Conservation (phyloP, 2,113 vertebrate genomes). For the Platichthys flesus region DNA sequence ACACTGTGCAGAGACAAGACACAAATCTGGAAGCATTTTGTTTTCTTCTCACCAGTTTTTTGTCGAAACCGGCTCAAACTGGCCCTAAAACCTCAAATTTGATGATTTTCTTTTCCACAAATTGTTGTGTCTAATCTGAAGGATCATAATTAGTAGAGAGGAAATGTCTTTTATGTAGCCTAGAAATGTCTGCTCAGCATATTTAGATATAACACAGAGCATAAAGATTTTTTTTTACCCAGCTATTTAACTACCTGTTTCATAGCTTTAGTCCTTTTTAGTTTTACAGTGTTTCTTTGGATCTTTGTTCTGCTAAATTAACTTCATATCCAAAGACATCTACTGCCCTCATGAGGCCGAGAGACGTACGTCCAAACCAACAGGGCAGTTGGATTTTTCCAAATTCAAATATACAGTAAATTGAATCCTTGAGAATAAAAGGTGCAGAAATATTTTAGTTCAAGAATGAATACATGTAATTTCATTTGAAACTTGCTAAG, state of each 20-base stretch:
- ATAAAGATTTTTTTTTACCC: not conserved
- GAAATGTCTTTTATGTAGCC: not conserved
- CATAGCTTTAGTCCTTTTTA: constrained; percentile 36
- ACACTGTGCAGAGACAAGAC: constrained; percentile 61
- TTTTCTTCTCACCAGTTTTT: constrained; percentile 10
- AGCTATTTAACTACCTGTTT: constrained; percentile 1
- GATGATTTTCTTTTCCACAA: not conserved
- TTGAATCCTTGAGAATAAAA: too few relatives aligned
- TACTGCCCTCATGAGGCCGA: constrained; percentile 76
- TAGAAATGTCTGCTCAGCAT: constrained; percentile 38
- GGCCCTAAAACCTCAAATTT: constrained; percentile 16
- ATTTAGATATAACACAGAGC: constrained; percentile 35
- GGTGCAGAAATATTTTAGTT: too few relatives aligned
- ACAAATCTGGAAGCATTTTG: constrained; percentile 49
- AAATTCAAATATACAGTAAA: too few relatives aligned
- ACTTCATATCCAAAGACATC: constrained; percentile 28
- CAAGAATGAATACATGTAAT: too few relatives aligned
- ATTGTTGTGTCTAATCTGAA: constrained; percentile 27
- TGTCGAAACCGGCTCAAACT: constrained; percentile 27
- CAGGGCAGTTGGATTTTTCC: too few relatives aligned
- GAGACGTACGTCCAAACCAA: not conserved
- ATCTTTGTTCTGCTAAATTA: constrained; percentile 27
- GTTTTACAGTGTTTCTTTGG: constrained; percentile 33
- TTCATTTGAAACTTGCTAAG: too few relatives aligned
- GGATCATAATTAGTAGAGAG: constrained; percentile 43